Conservation (phyloP, 2,888 invertebrate genomes). For the Pristionchus japonicus region DNA sequence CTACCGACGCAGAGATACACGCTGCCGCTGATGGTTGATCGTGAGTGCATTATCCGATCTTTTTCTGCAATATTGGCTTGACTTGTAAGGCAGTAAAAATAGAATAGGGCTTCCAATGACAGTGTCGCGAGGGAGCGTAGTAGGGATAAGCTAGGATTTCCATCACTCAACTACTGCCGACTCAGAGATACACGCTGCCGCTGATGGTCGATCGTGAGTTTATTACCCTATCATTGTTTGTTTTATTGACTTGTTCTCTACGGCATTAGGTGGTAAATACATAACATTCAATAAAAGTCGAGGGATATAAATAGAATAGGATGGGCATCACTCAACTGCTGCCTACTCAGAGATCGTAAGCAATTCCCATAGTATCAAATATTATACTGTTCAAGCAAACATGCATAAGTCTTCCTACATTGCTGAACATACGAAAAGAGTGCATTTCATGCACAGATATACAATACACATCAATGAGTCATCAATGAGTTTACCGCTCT, state of each 20-base stretch:
- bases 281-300: no score
- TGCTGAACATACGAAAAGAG: no score
- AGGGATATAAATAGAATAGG: no score
- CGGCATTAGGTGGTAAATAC: background rate
- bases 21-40: conserved; percentile 7
- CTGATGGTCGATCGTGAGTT: background rate
- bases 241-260: background rate
- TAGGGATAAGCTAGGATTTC: no score
- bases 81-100: background rate
- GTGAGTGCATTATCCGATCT: background rate
- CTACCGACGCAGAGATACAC: conserved; percentile 40
- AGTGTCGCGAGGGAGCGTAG: no score
- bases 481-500: background rate
- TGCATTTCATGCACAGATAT: background rate
- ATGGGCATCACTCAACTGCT: conserved; percentile 4
- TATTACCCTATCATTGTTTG: background rate
- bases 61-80: background rate
- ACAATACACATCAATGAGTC: background rate
- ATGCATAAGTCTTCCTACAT: no score
- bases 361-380: no score
- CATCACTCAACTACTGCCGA: background rate
- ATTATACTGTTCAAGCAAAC: no score
- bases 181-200: conserved; percentile 40
- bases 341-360: conserved; percentile 33
- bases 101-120: no score